Base-by-base conservation (phyloP, 2,888 invertebrate genomes). In the Salticus scenicus region DNA sequence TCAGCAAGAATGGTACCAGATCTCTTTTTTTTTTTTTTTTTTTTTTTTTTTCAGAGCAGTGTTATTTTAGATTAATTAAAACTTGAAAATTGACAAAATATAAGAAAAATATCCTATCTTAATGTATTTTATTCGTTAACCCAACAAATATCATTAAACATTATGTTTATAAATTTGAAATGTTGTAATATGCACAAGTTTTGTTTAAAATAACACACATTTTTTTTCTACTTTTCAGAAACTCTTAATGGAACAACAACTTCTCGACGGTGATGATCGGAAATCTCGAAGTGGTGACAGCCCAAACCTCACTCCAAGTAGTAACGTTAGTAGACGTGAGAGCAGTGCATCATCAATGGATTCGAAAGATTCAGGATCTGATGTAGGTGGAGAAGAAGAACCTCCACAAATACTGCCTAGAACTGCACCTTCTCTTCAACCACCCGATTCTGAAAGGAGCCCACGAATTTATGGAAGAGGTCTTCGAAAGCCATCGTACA, bases 221-320 rank as follows among this genome's bases (percentile, higher is more conserved):
- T n/a, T n/a, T n/a, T n/a, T n/a, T n/a, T n/a, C 4, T 37, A 37
- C 10, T 42, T 74, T 57, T 0, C 57, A 87, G 87, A 81, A 87
- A 70, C 72, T 87, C 17, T 42, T 87, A 12, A 81, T 87, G 7
- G 87, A 87, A 24, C 87, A 87, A 63, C 73, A 87, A 47, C 72
- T 77, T n/a, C n/a, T 66, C 17, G 87, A 87, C n/a, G 73, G 74
- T 5, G 70, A 81, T 24, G 81, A 87, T 12, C 8, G 17, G 17
- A 81, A 77, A 63, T 67, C 73, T 0, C 51, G 73, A 7, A 2
- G 33, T 17, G 76, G 73, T 7, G 79, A 80, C 20, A 87, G 87
- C 24, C 69, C 77, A 2, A 81, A 73, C 7, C 63, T 64, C 2
- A 86, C 80, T 14, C 77, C 81, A 1, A 75, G 42, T 17, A 81